Evolutionary conservation across 2,797 vertebrate genomes (phyloP), one percentile per base, ranked within the genome.

Genomic region (Artibeus jamaicensis): DNA sequence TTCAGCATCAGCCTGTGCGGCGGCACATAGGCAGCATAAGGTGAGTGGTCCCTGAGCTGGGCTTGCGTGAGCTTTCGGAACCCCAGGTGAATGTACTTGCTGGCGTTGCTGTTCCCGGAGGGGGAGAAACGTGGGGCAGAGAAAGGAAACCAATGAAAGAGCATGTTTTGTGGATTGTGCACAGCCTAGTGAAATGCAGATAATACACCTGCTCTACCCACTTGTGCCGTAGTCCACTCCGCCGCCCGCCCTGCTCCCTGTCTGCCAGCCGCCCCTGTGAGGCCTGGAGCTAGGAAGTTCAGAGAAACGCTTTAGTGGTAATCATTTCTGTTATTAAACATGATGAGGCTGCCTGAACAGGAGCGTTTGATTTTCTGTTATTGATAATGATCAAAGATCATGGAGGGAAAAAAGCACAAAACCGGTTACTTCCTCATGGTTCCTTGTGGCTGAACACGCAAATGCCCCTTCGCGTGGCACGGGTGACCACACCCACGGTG

Each of bases 1-100:
- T 99, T 86, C 99, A 99, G 97, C 99, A 99, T 97, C 99, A 99
- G 85, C 98, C 98, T 34, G 98, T 97, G 71, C 98, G 96, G 6
- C 98, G 98, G 1, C 99, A 98, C 81, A 83, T 98, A 83, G 87
- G 99, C 91, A 98, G 96, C 89, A 98, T 99, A 96, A 99, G 99
- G 99, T 99, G 98, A 97, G 98, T 95, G 74, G 5, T 6, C 44
- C 57, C 26, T n/a, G 26, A 14, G 26, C 9, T 29, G 57, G 14
- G 55, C 55, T 26, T 24, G 26, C 26, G 57, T 1, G 57, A 5
- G 57, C 57, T 2, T 91, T 14, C 53, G n/a, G 34, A 57, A 68
- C 77, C 65, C n/a, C 15, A 1, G 9, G 15, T 32, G 14, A 19
- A 6, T 0, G 0, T 42, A 62, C 39, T 46, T 32, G 18, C 48